These are phyloP conservation scores for Heterodera filipjevi DNA, from an alignment of 2,888 invertebrate species.

Conservation along the genomic window DNA sequence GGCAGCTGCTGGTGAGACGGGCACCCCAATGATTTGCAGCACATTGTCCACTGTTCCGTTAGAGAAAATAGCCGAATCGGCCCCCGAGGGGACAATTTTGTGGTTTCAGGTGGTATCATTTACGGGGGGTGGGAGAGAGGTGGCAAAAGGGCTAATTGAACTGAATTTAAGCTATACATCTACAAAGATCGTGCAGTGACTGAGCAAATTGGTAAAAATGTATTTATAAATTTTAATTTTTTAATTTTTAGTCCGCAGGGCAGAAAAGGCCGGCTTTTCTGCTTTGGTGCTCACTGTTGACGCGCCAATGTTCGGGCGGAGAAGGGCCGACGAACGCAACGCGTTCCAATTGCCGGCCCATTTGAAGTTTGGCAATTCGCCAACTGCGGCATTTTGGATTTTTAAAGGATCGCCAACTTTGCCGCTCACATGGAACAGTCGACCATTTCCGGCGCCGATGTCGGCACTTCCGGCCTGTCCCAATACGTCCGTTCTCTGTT, in stretches of 20 bases:
- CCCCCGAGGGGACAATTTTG: slow-evolving; percentile 35
- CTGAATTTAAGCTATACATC: slow-evolving; percentile 84
- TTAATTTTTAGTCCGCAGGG: slow-evolving; percentile 71
- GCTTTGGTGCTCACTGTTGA: slow-evolving; percentile 73
- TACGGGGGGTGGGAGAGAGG: too few species aligned
- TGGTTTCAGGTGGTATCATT: slow-evolving; percentile 53
- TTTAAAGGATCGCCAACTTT: slow-evolving; percentile 43
- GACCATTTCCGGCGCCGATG: slow-evolving; percentile 17
- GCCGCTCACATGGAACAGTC: neutral
- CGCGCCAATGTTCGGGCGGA: slow-evolving; percentile 77
- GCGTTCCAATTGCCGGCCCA: slow-evolving; percentile 81
- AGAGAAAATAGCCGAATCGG: slow-evolving; percentile 43
- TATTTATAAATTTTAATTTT: neutral
- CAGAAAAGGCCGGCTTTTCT: slow-evolving; percentile 78
- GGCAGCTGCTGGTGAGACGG: slow-evolving; percentile 42
- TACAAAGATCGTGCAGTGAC: slow-evolving; percentile 71
- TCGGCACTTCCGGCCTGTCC: slow-evolving; percentile 76
- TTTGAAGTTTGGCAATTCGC: slow-evolving; percentile 69
- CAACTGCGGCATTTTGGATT: slow-evolving; percentile 45
- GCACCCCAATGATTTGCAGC: slow-evolving; percentile 45
- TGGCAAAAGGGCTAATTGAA: slow-evolving; percentile 8
- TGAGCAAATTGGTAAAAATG: slow-evolving; percentile 67
- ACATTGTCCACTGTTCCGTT: slow-evolving; percentile 43
- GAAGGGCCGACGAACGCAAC: slow-evolving; percentile 81
- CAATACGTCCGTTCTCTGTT: slow-evolving; percentile 79